phyloP scores from a whole-genome alignment of 2,888 invertebrate genomes.

The Salpingus planirostris region DNA sequence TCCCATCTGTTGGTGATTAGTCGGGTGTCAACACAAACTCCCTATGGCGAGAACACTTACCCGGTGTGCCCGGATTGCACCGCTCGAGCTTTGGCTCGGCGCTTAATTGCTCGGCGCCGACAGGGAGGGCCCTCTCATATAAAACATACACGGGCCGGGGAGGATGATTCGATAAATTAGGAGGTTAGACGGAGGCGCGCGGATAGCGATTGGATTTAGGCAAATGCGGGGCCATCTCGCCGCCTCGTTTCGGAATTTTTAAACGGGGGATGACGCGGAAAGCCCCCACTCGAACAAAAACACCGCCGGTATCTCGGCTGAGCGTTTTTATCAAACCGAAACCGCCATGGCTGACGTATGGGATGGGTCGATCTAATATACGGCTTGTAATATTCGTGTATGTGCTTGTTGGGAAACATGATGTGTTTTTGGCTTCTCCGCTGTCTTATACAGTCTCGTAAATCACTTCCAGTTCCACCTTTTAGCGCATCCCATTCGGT shows the following conservation, averaged over 20 bases:
- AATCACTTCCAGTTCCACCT: conserved; percentile 12
- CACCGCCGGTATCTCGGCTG: conserved; percentile 5
- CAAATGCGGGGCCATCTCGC: no score
- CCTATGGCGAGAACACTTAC: conserved; percentile 16
- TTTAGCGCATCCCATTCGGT: conserved; percentile 11
- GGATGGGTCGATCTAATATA: conserved; percentile 15
- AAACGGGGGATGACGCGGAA: no score
- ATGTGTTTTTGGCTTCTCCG: conserved; percentile 10
- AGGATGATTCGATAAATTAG: no score
- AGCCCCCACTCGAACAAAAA: no score
- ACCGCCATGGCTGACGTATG: conserved; percentile 7
- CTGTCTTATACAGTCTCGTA: conserved; percentile 12
- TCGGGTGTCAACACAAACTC: conserved; percentile 16
- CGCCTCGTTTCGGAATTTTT: no score
- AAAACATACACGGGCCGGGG: no score
- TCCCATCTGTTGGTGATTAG: conserved; percentile 15
- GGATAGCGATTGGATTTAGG: no score
- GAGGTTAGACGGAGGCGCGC: no score
- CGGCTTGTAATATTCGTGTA: conserved; percentile 14
- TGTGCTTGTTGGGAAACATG: conserved; percentile 11
- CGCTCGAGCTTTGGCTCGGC: conserved; percentile 11
- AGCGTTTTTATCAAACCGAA: conserved; percentile 13
- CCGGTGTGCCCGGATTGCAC: conserved; percentile 11
- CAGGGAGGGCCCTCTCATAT: no score
- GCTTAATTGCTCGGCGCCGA: no score